Evolutionary conservation across 2,888 invertebrate species (phyloP).

Genomic region (Coelinius sp.): DNA sequence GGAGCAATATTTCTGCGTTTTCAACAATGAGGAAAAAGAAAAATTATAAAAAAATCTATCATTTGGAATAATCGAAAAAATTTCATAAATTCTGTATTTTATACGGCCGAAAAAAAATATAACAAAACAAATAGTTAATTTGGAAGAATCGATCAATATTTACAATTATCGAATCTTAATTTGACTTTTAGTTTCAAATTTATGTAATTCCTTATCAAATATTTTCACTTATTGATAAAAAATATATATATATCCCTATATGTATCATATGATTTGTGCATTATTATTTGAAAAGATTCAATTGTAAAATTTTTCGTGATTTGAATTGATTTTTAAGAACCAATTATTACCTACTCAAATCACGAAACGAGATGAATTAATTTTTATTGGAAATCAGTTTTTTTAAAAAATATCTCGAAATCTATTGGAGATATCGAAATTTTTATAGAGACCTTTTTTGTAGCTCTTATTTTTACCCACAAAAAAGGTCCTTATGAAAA

Average conservation of each 20-base stretch:
- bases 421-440: too few species aligned
- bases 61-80: neutral
- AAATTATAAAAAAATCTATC: neutral
- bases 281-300: neutral
- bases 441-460: too few species aligned
- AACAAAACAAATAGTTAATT: neutral
- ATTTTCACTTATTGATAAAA: neutral
- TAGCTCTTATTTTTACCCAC: too few species aligned
- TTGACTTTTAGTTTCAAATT: neutral
- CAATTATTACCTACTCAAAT: too few species aligned
- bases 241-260: neutral
- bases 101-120: slow-evolving; percentile 12
- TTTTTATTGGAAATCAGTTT: too few species aligned
- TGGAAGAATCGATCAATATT: neutral
- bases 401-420: too few species aligned
- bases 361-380: too few species aligned
- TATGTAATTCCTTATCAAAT: neutral
- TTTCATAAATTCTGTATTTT: neutral
- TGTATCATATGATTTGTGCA: slow-evolving; percentile 10
- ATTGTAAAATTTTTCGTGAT: neutral
- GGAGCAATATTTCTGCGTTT: slow-evolving; percentile 17
- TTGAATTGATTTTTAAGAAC: too few species aligned
- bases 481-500: too few species aligned
- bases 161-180: slow-evolving; percentile 1
- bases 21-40: neutral